These are phyloP conservation scores for Syngnathoides biaculeatus DNA, from an alignment of 2,113 vertebrate genomes.

Conservation along the genomic window DNA sequence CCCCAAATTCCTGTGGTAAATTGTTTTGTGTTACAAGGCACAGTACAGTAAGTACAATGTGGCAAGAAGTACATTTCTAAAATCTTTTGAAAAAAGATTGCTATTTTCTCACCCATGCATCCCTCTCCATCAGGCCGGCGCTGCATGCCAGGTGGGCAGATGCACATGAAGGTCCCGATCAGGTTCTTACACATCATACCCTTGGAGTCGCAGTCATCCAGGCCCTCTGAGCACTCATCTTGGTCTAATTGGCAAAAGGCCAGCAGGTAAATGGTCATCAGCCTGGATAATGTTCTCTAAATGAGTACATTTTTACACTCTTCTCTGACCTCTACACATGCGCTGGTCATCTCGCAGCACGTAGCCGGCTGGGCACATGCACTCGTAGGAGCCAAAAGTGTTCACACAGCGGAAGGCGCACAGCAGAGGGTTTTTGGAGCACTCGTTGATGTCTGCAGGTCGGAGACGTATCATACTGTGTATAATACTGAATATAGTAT, in stretches of 20 bases:
- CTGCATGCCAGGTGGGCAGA: conserved; percentile 86
- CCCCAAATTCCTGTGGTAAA: too few relatives aligned
- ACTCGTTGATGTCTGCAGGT: conserved; percentile 86
- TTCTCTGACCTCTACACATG: conserved; percentile 87
- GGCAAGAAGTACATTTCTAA: background rate
- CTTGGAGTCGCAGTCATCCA: conserved; percentile 83
- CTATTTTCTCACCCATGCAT: conserved; percentile 79
- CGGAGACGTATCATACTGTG: too few relatives aligned
- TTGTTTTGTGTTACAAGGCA: too few relatives aligned
- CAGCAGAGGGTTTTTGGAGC: conserved; percentile 85
- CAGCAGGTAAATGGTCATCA: background rate
- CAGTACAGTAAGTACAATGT: too few relatives aligned
- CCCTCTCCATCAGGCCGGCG: conserved; percentile 81
- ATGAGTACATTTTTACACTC: background rate
- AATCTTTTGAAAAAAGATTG: background rate
- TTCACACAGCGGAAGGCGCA: conserved; percentile 95
- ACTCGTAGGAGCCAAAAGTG: conserved; percentile 89
- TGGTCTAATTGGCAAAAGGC: conserved; percentile 71
- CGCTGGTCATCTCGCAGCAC: conserved; percentile 85
- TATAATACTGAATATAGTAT: too few relatives aligned
- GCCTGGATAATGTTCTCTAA: background rate
- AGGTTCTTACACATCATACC: conserved; percentile 95
- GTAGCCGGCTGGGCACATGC: conserved; percentile 88
- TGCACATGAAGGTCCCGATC: conserved; percentile 88
- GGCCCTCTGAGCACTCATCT: conserved; percentile 83